Percentiles rank a stretch among this genome's conserved stretches.
Evolutionary conservation across 2,113 vertebrate genomes (phyloP).

Genomic region (Pipra filicauda): DNA sequence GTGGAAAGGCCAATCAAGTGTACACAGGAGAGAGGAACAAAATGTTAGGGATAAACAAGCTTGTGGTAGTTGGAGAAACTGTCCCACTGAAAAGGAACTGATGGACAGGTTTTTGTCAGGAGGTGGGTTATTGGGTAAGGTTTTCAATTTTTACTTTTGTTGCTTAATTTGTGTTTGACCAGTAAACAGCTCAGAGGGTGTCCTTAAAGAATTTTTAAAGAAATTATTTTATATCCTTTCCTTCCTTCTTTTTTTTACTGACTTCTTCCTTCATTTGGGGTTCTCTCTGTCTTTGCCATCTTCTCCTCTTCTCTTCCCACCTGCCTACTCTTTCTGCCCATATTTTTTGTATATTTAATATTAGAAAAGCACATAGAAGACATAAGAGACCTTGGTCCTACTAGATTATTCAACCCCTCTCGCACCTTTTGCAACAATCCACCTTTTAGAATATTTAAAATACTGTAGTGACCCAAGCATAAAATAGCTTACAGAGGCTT

Average conservation of each 20-base stretch:
- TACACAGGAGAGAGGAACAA: not conserved
- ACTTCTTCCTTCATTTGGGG: not conserved
- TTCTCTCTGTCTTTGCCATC: not conserved
- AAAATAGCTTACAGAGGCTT: not conserved
- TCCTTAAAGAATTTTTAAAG: not conserved
- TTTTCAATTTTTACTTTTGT: not conserved
- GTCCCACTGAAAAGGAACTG: not conserved
- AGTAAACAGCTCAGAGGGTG: not conserved
- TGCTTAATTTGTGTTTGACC: not conserved
- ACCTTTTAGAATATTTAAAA: not conserved
- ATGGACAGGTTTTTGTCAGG: not conserved
- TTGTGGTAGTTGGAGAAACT: not conserved
- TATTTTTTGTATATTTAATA: not conserved
- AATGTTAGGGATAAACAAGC: not conserved
- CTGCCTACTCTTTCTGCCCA: not conserved
- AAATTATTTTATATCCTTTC: not conserved
- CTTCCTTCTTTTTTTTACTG: not conserved
- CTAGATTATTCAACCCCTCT: not conserved
- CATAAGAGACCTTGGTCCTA: not conserved
- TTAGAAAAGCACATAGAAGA: not conserved
- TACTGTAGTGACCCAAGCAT: not conserved
- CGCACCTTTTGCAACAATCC: not conserved
- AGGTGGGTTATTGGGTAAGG: not conserved
- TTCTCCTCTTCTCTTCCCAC: not conserved
- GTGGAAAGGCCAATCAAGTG: constrained; percentile 21